phyloP scores from a whole-genome alignment of 2,113 vertebrate species.

The Sardina pilchardus region DNA sequence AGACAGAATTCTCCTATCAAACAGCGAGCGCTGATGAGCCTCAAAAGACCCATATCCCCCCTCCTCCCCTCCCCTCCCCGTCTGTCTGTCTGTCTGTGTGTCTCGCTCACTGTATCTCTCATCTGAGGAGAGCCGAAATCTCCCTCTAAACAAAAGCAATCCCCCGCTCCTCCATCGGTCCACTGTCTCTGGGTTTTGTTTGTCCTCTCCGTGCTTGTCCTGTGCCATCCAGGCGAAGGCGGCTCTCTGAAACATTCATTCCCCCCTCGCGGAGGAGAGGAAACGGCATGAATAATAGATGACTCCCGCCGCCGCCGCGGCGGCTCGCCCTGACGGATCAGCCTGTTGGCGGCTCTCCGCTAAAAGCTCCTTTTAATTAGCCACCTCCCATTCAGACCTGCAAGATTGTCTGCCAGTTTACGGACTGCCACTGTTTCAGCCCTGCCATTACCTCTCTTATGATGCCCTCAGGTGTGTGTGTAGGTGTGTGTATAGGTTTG shows the following conservation, averaged over 20 bases:
- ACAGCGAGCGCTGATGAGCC: not conserved
- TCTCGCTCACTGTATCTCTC: not conserved
- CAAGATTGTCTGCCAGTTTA: not conserved
- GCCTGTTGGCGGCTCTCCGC: not conserved
- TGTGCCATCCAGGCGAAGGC: not conserved
- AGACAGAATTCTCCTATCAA: not conserved
- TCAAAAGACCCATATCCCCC: not conserved
- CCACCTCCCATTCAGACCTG: conserved; percentile 25
- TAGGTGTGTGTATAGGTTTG: not conserved
- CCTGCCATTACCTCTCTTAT: not conserved
- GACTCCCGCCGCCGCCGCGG: conserved; percentile 44
- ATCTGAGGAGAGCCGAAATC: not conserved
- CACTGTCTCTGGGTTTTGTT: not conserved
- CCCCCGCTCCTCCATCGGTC: not conserved
- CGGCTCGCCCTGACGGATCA: conserved; percentile 39
- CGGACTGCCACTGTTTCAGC: not conserved
- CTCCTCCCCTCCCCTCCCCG: not conserved
- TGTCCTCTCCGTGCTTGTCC: not conserved
- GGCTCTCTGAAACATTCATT: conserved; percentile 29
- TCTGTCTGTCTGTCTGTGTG: not conserved
- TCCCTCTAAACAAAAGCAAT: not conserved
- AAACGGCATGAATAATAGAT: conserved; percentile 67
- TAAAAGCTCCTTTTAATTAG: conserved; percentile 45
- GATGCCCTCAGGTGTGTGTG: not conserved
- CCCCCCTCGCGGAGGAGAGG: conserved; percentile 42